A percentile compares a stretch with the other conserved stretches of the same genome.
Conservation (phyloP, 30 jellyfish, hydroid and myxozoan species). For the Aurelia coerulea region DNA sequence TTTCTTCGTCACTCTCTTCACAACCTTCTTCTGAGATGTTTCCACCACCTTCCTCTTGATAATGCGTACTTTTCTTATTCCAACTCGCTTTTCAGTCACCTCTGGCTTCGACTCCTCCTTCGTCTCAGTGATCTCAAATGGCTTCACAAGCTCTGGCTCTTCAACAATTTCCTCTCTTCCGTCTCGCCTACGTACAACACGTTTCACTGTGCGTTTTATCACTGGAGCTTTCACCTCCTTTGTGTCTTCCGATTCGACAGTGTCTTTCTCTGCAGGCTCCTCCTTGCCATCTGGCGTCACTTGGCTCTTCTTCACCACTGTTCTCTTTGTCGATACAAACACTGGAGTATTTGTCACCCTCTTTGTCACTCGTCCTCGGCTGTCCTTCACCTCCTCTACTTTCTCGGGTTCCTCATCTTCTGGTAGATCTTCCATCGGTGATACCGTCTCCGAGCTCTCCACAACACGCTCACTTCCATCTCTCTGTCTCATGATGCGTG, state of each 20-base stretch:
- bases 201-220: conserved; percentile 23
- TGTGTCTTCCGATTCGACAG: conserved; percentile 71
- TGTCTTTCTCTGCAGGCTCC: conserved; percentile 71
- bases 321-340: conserved; percentile 66
- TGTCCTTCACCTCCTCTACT: conserved; percentile 60
- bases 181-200: conserved; percentile 75
- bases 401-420: conserved; percentile 82
- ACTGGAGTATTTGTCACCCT: conserved; percentile 67
- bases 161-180: conserved; percentile 72
- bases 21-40: conserved; percentile 66
- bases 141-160: conserved; percentile 65
- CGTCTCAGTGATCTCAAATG: conserved; percentile 60
- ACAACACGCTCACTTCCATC: conserved; percentile 82
- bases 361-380: conserved; percentile 61
- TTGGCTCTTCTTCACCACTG: conserved; percentile 56
- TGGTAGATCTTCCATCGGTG: conserved; percentile 61
- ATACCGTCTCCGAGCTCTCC: conserved; percentile 82
- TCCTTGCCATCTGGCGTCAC: conserved; percentile 84
- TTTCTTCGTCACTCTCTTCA: conserved; percentile 45
- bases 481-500: conserved; percentile 77
- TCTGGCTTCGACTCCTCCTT: conserved; percentile 71
- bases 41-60: conserved; percentile 78
- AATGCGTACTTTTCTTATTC: conserved; percentile 43
- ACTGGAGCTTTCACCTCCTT: conserved; percentile 53
- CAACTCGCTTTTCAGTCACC: conserved; percentile 52